Conservation (phyloP, 2,113 vertebrate species). For the Corythornis cristatus region DNA sequence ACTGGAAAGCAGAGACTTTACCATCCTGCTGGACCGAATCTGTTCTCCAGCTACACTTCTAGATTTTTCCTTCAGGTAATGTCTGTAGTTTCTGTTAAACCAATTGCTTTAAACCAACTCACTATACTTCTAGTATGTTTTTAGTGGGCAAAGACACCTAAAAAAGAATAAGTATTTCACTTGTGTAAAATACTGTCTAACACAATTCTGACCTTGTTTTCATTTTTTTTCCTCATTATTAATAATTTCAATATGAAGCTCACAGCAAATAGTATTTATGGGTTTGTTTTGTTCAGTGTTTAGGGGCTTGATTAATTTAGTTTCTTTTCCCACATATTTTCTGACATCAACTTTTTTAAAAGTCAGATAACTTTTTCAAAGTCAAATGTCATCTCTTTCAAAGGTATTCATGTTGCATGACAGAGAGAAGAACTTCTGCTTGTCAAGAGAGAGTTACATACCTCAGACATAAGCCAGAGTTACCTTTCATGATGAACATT, state of each 20-base stretch:
- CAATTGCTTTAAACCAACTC: background rate
- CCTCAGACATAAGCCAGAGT: background rate
- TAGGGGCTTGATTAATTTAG: background rate
- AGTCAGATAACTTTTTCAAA: too few species aligned
- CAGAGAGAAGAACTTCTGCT: background rate
- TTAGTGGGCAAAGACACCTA: background rate
- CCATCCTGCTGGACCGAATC: background rate
- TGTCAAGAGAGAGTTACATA: background rate
- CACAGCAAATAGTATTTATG: background rate
- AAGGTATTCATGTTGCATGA: background rate
- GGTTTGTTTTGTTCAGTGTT: background rate
- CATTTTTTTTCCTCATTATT: background rate
- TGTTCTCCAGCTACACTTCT: background rate
- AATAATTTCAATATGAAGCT: background rate
- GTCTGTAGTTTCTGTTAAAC: background rate
- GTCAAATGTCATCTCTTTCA: background rate
- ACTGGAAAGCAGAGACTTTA: background rate
- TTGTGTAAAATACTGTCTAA: background rate
- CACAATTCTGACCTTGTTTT: background rate
- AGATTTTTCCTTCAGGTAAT: background rate
- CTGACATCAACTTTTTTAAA: background rate
- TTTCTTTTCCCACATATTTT: background rate
- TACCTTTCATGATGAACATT: background rate
- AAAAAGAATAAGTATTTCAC: background rate
- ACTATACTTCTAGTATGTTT: background rate